A percentile compares a stretch with the other conserved stretches of the same genome.
Evolutionary conservation across 2,113 vertebrate species (phyloP).

Genomic region (Gila orcuttii): DNA sequence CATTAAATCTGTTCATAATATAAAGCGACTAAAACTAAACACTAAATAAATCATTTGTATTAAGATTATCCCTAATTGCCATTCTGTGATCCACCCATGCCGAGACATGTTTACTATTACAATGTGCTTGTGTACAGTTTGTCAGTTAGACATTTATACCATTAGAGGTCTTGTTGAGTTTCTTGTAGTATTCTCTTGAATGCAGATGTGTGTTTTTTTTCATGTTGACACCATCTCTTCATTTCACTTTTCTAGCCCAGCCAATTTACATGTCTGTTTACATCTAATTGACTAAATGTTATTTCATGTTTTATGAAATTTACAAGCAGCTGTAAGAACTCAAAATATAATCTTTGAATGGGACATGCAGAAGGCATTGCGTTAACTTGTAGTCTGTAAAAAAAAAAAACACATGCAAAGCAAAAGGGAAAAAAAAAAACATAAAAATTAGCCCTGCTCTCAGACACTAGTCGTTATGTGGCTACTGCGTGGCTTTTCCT

Average conservation of each 20-base stretch:
- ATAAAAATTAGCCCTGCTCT: constrained; percentile 74
- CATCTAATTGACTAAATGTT: not conserved
- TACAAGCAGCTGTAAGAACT: constrained; percentile 36
- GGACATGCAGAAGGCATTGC: not conserved
- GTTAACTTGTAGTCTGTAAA: constrained; percentile 59
- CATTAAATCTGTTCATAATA: too few relatives aligned
- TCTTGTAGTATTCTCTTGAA: too few relatives aligned
- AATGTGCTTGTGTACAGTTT: too few relatives aligned
- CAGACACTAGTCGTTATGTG: constrained; percentile 75
- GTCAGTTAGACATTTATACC: too few relatives aligned
- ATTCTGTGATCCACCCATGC: too few relatives aligned
- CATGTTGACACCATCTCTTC: not conserved
- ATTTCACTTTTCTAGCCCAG: not conserved
- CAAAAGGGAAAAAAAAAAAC: constrained; percentile 43
- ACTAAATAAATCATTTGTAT: too few relatives aligned
- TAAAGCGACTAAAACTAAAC: too few relatives aligned
- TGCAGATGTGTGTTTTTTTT: not conserved
- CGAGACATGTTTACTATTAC: too few relatives aligned
- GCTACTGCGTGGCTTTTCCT: constrained; percentile 71
- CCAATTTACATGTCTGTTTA: not conserved
- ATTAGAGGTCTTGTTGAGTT: too few relatives aligned
- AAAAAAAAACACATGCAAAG: constrained; percentile 42
- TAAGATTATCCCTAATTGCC: too few relatives aligned
- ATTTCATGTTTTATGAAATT: constrained; percentile 37
- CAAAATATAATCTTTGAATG: constrained; percentile 37